These are phyloP conservation scores for Talpa occidentalis DNA, from an alignment of 2,113 vertebrate species.

Conservation along the genomic window DNA sequence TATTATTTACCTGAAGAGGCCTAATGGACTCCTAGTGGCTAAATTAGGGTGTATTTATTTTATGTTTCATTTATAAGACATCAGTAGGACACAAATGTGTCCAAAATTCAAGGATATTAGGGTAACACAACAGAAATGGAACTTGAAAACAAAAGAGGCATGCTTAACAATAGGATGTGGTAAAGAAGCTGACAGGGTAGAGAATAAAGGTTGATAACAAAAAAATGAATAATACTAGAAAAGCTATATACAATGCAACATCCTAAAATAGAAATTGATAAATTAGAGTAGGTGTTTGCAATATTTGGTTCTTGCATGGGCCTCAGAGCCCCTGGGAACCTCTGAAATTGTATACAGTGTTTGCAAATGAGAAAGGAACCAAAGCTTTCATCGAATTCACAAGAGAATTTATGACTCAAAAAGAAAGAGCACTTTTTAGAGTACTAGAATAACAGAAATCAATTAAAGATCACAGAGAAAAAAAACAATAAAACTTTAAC, in stretches of 20 bases:
- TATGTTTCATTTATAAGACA: neutral
- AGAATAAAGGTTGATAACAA: neutral
- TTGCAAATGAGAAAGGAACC: neutral
- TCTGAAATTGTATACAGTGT: neutral
- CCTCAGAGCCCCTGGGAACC: neutral
- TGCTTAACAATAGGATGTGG: neutral
- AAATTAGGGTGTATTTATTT: neutral
- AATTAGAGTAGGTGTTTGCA: constrained; percentile 19
- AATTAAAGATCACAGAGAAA: constrained; percentile 39
- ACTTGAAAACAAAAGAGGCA: neutral
- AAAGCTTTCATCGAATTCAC: neutral
- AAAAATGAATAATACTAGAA: neutral
- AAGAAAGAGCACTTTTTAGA: neutral
- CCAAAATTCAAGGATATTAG: neutral
- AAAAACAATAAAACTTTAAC: neutral
- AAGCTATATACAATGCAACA: neutral
- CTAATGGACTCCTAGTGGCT: neutral
- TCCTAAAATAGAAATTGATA: constrained; percentile 1
- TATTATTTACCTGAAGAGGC: neutral
- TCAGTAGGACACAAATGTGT: neutral
- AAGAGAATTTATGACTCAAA: neutral
- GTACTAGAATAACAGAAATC: neutral
- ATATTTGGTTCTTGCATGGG: neutral
- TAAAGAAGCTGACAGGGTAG: neutral
- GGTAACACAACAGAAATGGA: neutral